Evolutionary conservation across 1,140 invertebrate genomes (phyloP), one percentile per base, ranked within the genome.

Genomic region (Penaeus indicus): DNA sequence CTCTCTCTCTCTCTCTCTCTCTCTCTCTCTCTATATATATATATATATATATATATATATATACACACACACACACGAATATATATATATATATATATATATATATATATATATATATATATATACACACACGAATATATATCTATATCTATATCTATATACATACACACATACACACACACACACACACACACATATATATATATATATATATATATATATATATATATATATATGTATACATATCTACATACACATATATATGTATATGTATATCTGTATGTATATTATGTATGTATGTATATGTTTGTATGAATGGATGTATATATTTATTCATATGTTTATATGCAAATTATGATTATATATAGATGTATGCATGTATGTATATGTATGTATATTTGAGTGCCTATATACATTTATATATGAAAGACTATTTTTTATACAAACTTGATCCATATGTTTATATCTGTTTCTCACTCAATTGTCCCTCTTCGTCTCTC

Each of bases 21-120:
- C 1, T 32, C 32, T 32, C 1, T 32, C 32, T 32, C 0, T 32
- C 32, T 32, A 47, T 13, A 54, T 8, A 54, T 13, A 54, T 13
- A 54, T 13, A 54, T 13, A 54, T 13, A 16, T 13, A 54, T 13
- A 16, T 13, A 54, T 13, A 16, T 13, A 54, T 13, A 16, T 13
- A 54, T 13, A 54, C 11, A 54, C 16, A 54, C 54, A 54, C 16
- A 11, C 54, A 54, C 54, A 16, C 16, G 10, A 13, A 54, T 54
- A 54, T 54, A 54, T 54, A 54, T 54, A 54, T 54, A 54, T 54
- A 54, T 13, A 54, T 54, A 54, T 54, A 54, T 54, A 54, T 54
- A 54, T 75, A 38, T 75, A 75, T 75, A 75, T 75, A 75, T 75
- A 75, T 25, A 5, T 75, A 25, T 75, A 75, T 75, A 75, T 75